phyloP scores from a whole-genome alignment of 1,140 invertebrate genomes.

The Spodoptera litura region DNA sequence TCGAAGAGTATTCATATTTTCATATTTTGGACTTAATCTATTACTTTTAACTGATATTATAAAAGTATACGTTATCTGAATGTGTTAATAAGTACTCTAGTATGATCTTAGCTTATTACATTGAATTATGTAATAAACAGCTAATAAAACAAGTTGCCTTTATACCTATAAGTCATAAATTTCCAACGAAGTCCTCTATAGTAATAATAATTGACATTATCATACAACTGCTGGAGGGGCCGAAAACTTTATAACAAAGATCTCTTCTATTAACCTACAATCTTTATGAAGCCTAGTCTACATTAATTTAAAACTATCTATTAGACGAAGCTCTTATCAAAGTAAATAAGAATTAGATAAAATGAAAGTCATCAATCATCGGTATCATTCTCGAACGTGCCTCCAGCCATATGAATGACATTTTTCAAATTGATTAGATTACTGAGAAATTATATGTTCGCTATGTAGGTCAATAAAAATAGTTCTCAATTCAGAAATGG shows the following conservation, averaged over 20 bases:
- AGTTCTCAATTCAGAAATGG: slow-evolving; percentile 7
- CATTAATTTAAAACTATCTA: slow-evolving; percentile 4
- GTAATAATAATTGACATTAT: no score
- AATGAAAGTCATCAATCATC: slow-evolving; percentile 21
- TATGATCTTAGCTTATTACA: neutral
- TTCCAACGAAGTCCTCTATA: neutral
- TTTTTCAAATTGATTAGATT: slow-evolving; percentile 24
- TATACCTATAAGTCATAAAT: neutral
- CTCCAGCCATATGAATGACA: neutral
- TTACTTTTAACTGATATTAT: neutral
- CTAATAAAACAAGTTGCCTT: slow-evolving; percentile 2
- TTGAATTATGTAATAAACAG: slow-evolving; percentile 5
- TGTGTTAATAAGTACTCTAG: no score
- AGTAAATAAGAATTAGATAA: neutral
- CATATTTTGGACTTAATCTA: neutral
- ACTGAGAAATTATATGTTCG: slow-evolving; percentile 6
- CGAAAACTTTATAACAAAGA: no score
- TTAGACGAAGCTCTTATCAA: neutral
- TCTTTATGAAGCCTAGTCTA: neutral
- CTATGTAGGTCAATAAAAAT: slow-evolving; percentile 24
- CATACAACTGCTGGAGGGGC: no score
- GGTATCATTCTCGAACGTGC: slow-evolving; percentile 7
- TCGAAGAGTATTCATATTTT: neutral
- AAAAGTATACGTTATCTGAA: neutral
- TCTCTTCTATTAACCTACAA: no score